Evolutionary conservation across 2,888 invertebrate genomes (phyloP).

Genomic region (Eupithecia abbreviata): DNA sequence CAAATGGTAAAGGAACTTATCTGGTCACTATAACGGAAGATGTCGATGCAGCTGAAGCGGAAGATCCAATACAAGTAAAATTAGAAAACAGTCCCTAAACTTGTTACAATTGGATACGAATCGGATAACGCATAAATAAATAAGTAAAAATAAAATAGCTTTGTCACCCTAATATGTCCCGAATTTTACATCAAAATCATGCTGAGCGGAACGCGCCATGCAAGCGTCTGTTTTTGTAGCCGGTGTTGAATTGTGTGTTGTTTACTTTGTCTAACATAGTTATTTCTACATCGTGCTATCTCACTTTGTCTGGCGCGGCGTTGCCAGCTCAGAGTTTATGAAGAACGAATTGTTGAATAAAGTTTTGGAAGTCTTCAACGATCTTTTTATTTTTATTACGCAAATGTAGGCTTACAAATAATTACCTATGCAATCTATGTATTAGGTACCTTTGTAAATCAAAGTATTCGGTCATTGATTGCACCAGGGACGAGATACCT

Average conservation of each 20-base stretch:
- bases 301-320: conserved; percentile 6
- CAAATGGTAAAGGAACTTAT: not conserved
- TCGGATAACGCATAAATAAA: not conserved
- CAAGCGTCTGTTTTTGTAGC: not conserved
- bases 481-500: too few relatives aligned
- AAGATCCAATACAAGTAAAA: conserved; percentile 1
- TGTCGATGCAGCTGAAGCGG: not conserved
- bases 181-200: conserved; percentile 13
- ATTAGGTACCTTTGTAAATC: too few relatives aligned
- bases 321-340: conserved; percentile 13
- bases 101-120: not conserved
- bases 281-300: not conserved
- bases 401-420: too few relatives aligned
- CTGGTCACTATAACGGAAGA: conserved; percentile 11
- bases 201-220: conserved; percentile 5
- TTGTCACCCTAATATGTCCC: conserved; percentile 22
- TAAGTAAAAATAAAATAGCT: not conserved
- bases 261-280: conserved; percentile 12
- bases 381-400: not conserved
- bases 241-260: not conserved
- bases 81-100: not conserved
- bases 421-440: too few relatives aligned
- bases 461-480: too few relatives aligned
- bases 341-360: not conserved
- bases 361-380: not conserved